phyloP scores from a whole-genome alignment of 2,113 vertebrate species.

The Psittacula cyanocephala region DNA sequence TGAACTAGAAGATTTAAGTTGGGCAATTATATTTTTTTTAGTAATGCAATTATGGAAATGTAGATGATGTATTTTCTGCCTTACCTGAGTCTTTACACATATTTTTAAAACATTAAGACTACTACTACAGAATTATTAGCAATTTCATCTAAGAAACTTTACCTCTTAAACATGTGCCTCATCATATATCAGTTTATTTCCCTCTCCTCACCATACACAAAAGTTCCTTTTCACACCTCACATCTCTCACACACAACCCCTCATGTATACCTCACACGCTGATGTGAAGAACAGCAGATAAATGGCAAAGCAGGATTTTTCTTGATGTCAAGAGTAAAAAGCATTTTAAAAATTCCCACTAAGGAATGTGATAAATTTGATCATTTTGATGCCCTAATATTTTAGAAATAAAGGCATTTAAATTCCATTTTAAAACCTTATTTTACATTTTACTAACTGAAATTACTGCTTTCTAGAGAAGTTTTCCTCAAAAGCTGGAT shows the following conservation, averaged over 20 bases:
- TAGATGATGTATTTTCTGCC: not conserved
- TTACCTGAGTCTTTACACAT: not conserved
- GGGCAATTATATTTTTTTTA: not conserved
- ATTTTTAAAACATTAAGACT: not conserved
- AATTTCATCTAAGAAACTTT: not conserved
- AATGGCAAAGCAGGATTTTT: not conserved
- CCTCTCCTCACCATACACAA: not conserved
- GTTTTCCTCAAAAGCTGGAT: not conserved
- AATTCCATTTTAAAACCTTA: not conserved
- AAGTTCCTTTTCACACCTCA: not conserved
- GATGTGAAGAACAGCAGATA: not conserved
- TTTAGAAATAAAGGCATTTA: not conserved
- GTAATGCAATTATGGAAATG: not conserved
- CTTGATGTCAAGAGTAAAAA: not conserved
- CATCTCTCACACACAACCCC: not conserved
- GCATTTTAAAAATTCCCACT: not conserved
- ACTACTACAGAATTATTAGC: not conserved
- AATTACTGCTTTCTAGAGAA: not conserved
- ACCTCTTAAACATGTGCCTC: not conserved
- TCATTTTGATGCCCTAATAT: not conserved
- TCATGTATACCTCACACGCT: not conserved
- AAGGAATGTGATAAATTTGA: not conserved
- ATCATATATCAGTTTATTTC: not conserved
- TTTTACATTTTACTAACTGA: not conserved
- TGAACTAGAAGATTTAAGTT: not conserved